Percentiles rank a stretch among this genome's conserved stretches.
Evolutionary conservation across 2,113 vertebrate genomes (phyloP).

Genomic region (Chamaetylas fuelleborni): DNA sequence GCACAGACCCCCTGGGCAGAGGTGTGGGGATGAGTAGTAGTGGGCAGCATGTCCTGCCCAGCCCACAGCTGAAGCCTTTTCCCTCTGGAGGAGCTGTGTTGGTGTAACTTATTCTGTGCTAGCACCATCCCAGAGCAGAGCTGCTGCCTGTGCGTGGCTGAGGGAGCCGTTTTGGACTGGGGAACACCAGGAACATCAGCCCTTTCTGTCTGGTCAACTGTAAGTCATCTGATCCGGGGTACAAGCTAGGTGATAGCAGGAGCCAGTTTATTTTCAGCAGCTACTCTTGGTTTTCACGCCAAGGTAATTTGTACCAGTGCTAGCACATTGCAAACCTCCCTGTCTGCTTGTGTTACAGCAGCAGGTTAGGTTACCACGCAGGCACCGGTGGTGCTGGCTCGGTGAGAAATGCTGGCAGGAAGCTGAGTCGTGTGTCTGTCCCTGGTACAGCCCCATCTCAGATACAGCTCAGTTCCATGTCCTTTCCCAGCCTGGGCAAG

Average conservation of each 20-base stretch:
- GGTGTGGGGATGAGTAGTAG: background rate
- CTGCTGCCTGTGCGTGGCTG: background rate
- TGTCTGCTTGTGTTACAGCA: background rate
- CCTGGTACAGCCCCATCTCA: background rate
- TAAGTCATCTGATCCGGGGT: constrained; percentile 45
- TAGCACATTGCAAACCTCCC: background rate
- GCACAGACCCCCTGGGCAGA: background rate
- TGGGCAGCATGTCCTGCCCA: background rate
- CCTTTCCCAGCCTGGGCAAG: background rate
- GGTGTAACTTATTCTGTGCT: background rate
- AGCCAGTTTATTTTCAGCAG: constrained; percentile 39
- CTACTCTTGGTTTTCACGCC: constrained; percentile 2
- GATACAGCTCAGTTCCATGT: background rate
- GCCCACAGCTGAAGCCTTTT: background rate
- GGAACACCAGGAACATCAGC: background rate
- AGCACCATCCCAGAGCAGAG: background rate
- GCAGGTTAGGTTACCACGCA: background rate
- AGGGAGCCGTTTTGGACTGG: background rate
- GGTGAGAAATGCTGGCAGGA: background rate
- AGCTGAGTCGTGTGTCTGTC: background rate
- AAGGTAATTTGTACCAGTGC: constrained; percentile 21
- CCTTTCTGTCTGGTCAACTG: constrained; percentile 10
- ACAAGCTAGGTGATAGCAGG: background rate
- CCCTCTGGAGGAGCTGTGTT: background rate
- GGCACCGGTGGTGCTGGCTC: background rate